phyloP scores from a whole-genome alignment of 1,140 invertebrate species.

The Stegodyphus mimosarum region DNA sequence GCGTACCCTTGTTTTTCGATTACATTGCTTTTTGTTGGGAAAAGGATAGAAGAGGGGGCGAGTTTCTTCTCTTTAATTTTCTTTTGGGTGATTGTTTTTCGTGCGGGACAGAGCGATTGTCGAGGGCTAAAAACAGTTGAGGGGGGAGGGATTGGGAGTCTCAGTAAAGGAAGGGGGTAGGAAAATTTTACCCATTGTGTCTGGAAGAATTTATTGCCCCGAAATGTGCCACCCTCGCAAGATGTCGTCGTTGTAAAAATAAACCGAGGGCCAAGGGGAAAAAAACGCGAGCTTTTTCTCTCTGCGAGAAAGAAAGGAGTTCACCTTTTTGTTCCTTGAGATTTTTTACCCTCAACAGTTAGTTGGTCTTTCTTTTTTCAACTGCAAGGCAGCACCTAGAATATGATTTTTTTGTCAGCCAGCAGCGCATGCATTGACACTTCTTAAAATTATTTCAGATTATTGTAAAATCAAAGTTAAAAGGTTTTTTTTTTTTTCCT shows the following conservation, averaged over 20 bases:
- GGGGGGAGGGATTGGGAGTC: too few relatives aligned
- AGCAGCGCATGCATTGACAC: background rate
- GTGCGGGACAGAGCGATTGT: conserved; percentile 32
- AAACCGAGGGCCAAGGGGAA: conserved; percentile 14
- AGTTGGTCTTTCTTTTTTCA: background rate
- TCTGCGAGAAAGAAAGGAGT: background rate
- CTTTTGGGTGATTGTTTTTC: conserved; percentile 33
- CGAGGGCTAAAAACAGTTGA: conserved; percentile 49
- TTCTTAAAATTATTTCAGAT: background rate
- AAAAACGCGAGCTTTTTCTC: background rate
- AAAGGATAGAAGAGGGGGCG: background rate
- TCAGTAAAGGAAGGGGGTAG: background rate
- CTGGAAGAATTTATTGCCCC: conserved; percentile 54
- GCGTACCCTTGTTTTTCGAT: conserved; percentile 11
- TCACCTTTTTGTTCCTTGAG: background rate
- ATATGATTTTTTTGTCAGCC: background rate
- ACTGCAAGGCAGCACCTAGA: background rate
- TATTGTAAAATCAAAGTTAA: too few relatives aligned
- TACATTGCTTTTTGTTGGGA: background rate
- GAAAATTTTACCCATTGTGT: conserved; percentile 53
- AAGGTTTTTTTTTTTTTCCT: too few relatives aligned
- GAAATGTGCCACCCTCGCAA: conserved; percentile 58
- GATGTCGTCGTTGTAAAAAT: conserved; percentile 50
- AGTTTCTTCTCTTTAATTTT: conserved; percentile 8
- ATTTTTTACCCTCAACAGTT: background rate